These are phyloP conservation scores for Leucopsar rothschildi DNA, from an alignment of 2,113 vertebrate genomes.

Conservation along the genomic window DNA sequence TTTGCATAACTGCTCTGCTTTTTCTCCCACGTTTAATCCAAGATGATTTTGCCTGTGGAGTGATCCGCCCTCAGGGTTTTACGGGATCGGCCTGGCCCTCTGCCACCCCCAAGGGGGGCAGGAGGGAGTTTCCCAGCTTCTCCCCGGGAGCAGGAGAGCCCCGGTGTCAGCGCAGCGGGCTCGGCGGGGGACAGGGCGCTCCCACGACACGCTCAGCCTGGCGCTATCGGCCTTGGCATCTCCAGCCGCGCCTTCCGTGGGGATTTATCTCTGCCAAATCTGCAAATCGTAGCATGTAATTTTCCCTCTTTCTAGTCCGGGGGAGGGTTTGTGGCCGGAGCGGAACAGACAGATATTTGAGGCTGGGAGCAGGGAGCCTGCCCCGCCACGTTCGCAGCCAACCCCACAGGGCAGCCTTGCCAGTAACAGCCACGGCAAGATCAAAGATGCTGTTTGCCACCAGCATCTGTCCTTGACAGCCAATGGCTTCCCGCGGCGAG, in stretches of 20 bases:
- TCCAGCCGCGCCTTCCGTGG: background rate
- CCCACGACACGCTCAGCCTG: background rate
- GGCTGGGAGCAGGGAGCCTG: conserved; percentile 20
- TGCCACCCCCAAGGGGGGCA: background rate
- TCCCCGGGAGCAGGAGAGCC: background rate
- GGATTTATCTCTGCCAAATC: background rate
- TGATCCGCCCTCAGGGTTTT: background rate
- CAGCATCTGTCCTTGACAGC: background rate
- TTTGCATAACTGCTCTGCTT: background rate
- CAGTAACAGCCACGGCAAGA: background rate
- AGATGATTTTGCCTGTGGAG: background rate
- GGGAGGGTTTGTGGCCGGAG: conserved; percentile 17
- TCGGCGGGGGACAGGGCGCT: background rate
- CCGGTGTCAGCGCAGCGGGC: background rate
- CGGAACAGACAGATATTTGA: conserved; percentile 22
- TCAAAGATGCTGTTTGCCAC: background rate
- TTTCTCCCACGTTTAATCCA: background rate
- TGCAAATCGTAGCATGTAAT: conserved; percentile 24
- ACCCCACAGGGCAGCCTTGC: background rate
- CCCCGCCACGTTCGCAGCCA: background rate
- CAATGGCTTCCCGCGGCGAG: background rate
- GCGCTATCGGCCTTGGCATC: background rate
- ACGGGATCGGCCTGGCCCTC: background rate
- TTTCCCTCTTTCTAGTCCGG: conserved; percentile 5
- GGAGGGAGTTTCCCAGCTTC: background rate